Evolutionary conservation across 2,797 vertebrate species (phyloP).

Genomic region (Phrynocephalus vlangalii): DNA sequence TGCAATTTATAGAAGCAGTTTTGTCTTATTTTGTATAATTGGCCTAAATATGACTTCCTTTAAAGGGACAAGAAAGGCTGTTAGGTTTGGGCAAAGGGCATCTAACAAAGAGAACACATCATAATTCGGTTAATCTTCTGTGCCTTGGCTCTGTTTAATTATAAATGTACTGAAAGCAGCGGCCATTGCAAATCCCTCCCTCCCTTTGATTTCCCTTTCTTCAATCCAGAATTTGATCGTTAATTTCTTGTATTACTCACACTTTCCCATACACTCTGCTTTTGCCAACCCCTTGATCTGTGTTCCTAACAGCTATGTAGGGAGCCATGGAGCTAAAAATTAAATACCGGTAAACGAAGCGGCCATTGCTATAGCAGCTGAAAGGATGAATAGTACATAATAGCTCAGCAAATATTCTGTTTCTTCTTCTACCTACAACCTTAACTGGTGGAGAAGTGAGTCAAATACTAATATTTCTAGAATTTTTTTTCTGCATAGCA

Average conservation of each 20-base stretch:
- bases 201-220: not conserved
- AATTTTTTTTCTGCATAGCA: no score
- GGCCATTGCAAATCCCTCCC: constrained; percentile 37
- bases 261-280: not conserved
- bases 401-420: rapidly evolving
- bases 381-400: rapidly evolving
- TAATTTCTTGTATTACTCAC: constrained; percentile 52
- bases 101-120: constrained; percentile 25
- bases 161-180: constrained; percentile 33
- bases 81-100: constrained; percentile 42
- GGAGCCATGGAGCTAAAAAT: constrained; percentile 3
- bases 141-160: constrained; percentile 27
- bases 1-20: not conserved
- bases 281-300: constrained; percentile 4
- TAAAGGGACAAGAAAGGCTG: constrained; percentile 25
- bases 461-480: constrained; percentile 5
- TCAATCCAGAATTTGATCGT: not conserved
- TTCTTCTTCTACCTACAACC: not conserved
- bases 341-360: not conserved
- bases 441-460: constrained; percentile 6
- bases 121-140: not conserved
- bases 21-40: constrained; percentile 30
- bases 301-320: constrained; percentile 4
- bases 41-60: not conserved
- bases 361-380: rapidly evolving